These are phyloP conservation scores for Characodon lateralis DNA, from an alignment of 2,797 vertebrate genomes.

Conservation along the genomic window DNA sequence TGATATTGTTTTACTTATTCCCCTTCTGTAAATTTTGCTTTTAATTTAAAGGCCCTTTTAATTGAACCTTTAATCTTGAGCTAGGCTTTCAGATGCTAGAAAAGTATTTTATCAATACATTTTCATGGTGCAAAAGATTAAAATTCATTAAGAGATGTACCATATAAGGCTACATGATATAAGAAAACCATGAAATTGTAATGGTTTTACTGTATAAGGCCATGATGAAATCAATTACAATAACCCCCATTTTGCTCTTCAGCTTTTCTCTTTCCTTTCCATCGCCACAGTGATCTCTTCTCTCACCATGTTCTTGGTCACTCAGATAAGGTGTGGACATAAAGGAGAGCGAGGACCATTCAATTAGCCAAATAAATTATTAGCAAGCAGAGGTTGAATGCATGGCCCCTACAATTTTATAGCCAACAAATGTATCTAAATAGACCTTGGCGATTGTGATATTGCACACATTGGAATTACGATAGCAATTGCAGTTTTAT, in stretches of 20 bases:
- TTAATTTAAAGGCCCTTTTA: background rate
- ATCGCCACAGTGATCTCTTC: background rate
- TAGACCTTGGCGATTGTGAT: background rate
- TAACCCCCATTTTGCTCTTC: background rate
- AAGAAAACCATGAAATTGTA: no score
- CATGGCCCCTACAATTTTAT: background rate
- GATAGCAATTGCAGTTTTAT: background rate
- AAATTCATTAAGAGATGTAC: no score
- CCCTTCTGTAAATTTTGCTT: background rate
- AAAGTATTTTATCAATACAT: background rate
- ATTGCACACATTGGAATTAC: background rate
- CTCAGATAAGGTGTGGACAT: background rate
- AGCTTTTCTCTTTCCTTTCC: background rate
- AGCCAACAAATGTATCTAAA: no score
- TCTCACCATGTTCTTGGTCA: background rate
- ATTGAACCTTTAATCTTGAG: background rate
- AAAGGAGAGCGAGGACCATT: background rate
- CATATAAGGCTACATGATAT: no score
- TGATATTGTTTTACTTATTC: background rate
- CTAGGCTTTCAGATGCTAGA: background rate
- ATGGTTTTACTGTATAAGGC: background rate
- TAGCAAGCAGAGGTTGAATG: background rate
- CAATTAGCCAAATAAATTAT: background rate
- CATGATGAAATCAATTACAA: background rate
- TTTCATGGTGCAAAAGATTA: background rate